These are phyloP conservation scores for Xanthorhoe designata DNA, from an alignment of 2,888 invertebrate genomes.

Conservation along the genomic window DNA sequence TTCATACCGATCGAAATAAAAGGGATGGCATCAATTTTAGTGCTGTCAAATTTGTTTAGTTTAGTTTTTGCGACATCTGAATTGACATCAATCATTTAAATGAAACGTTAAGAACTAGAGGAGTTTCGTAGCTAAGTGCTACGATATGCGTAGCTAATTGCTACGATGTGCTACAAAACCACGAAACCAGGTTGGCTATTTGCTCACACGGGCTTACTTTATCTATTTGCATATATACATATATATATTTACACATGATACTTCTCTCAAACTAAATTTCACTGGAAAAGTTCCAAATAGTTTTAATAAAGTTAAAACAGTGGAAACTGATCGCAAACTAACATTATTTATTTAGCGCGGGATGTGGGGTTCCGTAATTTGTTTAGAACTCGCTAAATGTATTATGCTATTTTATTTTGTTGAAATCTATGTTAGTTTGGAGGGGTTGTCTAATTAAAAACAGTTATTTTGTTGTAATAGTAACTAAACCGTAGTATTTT, in stretches of 20 bases:
- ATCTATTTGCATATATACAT: not conserved
- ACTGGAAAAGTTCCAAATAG: slow-evolving; percentile 20
- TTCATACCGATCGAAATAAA: no score
- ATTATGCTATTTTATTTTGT: slow-evolving; percentile 30
- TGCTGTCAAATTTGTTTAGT: no score
- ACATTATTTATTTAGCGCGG: slow-evolving; percentile 39
- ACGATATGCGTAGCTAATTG: no score
- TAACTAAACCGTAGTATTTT: no score
- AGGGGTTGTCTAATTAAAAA: not conserved
- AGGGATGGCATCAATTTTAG: no score
- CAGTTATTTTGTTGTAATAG: not conserved
- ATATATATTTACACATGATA: not conserved
- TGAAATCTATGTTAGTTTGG: not conserved
- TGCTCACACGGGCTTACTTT: no score
- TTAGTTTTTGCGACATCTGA: no score
- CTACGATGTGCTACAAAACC: no score
- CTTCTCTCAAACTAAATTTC: slow-evolving; percentile 16
- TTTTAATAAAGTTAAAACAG: slow-evolving; percentile 41
- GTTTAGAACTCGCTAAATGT: slow-evolving; percentile 26
- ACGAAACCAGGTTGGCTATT: no score
- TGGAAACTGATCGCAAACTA: slow-evolving; percentile 35
- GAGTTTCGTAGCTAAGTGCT: no score
- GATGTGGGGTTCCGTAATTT: slow-evolving; percentile 29
- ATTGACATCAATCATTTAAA: no score
- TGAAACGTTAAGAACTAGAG: no score